Evolutionary conservation across 2,797 vertebrate genomes (phyloP), one percentile per base, ranked within the genome.

Genomic region (Clarias pachynema): DNA sequence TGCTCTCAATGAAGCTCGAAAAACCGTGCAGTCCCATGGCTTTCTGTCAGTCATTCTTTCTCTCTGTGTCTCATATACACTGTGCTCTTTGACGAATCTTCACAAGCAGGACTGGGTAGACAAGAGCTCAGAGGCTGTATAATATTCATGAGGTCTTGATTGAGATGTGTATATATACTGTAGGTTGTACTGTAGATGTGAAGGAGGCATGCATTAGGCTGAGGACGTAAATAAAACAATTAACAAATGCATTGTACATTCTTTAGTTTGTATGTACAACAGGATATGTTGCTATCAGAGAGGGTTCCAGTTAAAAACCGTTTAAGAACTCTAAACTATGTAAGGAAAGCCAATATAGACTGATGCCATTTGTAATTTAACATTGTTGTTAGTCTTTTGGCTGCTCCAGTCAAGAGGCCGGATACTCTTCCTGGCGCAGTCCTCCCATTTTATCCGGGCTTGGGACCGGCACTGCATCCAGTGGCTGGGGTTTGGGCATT

Each of bases 41-140:
- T 37, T 31, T 75, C 81, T 83, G 65, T 44, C 63, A 81, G 82
- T 72, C 24, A 24, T 20, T 57, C 37, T 37, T 70, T 79, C 75
- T 80, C 79, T 62, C 5, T 53, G 26, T 70, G 26, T 70, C 66
- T 81, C 44, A 73, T 74, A 74, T 56, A 12, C 44, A 49, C 49
- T 53, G 72, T 9, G 59, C 82, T 81, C 59, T 57, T 63, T 81
- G 78, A 89, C 84, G 83, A 78, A 82, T 78, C 82, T 77, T 81
- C 69, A 79, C 84, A 81, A 86, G 80, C 24, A 79, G 70, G 81
- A 80, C 79, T 79, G 86, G 74, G 68, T 89, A 78, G 81, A 87
- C 74, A 70, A 57, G 80, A 84, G 78, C 78, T 87, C 82, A 84
- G 80, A 66, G 26, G 59, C n/a, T 31, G 62, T 66, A 31, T 80